Evolutionary conservation across 2,888 invertebrate species (phyloP), one percentile per base, ranked within the genome.

Genomic region (Toxonevra muliebris): DNA sequence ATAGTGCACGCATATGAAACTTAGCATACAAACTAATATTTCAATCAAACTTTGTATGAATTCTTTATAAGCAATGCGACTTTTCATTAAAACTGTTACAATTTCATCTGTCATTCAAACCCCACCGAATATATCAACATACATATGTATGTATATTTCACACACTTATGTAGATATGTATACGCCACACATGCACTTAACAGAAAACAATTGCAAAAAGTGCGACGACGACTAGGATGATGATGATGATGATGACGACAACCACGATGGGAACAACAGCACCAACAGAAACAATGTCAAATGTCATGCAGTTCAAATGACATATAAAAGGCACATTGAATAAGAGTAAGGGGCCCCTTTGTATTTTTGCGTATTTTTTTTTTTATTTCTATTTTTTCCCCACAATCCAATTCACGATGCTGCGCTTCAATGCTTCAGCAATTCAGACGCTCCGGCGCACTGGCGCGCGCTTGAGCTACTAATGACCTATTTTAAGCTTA

Each of bases 261-360:
- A 58, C 30, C 9, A 61, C 30, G 15, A 50, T 20, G 20, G 13
- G 19, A 13, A 3, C 12, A 48, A 8, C 1, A 5, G 11, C 57
- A 65, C 12, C 30, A 8, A n/a, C n/a, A 48, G 15, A 10, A 1
- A 13, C 15, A 50, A 50, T 55, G 20, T 10, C 55, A 64, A 17
- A 59, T 55, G 57, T 57, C 54, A 7, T 11, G 50, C 61, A 67
- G 67, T 67, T 67, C 57, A 64, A 64, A 43, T 58, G 70, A 43
- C 59, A 70, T 19, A 58, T 17, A 50, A 55, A 66, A 57, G 57
- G 52, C 52, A 58, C 57, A 63, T 54, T 57, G 54, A 20, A 30
- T 30, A 7, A 19, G 58, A 42, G 5, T 52, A 30, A 7, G 30
- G 30, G 30, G 2, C 7, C 30, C 30, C 7, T 30, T 30, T 2